Base-by-base conservation (phyloP, 92 coral and sea anemone species). In the Porites cylindrica region DNA sequence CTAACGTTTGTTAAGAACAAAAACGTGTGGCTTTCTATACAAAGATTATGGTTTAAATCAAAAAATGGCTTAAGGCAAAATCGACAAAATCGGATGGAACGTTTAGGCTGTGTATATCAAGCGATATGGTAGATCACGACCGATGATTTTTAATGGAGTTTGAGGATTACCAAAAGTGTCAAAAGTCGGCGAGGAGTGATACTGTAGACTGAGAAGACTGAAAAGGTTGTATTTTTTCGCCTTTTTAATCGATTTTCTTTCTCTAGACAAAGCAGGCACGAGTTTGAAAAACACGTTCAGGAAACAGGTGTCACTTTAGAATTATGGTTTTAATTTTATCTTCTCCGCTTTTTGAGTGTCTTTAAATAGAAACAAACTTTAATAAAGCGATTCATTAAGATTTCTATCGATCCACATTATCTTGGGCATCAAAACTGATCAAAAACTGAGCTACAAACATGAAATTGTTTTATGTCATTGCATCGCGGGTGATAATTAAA, bases 61-160 rank as follows among this genome's bases (percentile, higher is more conserved):
- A 43, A 65, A 38, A 8, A 80, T 66, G 72, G 9, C 84, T 80
- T 21, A 24, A 24, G 85, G 76, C 29, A 18, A 69, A 54, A 81
- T 69, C 85, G 85, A 53, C 29, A 18, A 69, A 54, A 81, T 69
- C 85, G 76, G 85, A 68, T 81, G 76, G 56, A 53, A 17, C 67
- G 54, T 81, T 81, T 59, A 56, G 86, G 16, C 51, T 10, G 51
- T 70, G 51, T 70, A n/a, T 59, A 58, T 82, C 19, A 82, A 70
- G 78, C 66, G 71, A 43, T 82, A 32, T 68, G 58, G 86, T 14
- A 66, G 38, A 51, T 82, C 19, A 70, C 8, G 78, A 71, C 71
- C 58, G 38, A 32, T 70, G 54, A 63, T 43, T 79, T 8, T 13
- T 51, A 58, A 20, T 74, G 21, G 14, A 24, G 66, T 16, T 62